These are phyloP conservation scores for Triplophysa dalaica DNA, from an alignment of 2,113 vertebrate genomes.

Conservation along the genomic window DNA sequence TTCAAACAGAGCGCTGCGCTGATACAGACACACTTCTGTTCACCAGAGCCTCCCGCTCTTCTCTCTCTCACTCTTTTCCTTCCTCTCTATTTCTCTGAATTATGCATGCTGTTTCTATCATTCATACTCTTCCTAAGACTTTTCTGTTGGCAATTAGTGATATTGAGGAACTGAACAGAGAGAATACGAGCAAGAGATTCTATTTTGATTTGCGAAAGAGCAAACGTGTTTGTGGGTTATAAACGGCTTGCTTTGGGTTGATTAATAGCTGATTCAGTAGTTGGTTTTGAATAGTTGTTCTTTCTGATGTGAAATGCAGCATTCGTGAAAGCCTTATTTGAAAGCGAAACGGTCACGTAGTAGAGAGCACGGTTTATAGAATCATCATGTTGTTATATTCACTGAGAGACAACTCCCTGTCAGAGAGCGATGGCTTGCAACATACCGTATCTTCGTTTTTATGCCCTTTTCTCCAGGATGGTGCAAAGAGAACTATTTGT, in stretches of 20 bases:
- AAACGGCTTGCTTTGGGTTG: conserved; percentile 10
- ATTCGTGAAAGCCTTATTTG: not conserved
- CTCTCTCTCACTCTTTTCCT: conserved; percentile 38
- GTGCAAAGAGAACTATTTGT: not conserved
- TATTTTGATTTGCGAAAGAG: conserved; percentile 20
- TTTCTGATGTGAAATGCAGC: not conserved
- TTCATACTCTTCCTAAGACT: conserved; percentile 44
- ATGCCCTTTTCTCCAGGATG: not conserved
- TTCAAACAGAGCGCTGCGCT: conserved; percentile 31
- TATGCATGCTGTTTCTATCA: conserved; percentile 54
- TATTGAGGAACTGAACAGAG: conserved; percentile 43
- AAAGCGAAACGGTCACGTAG: conserved; percentile 6
- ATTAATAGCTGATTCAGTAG: conserved; percentile 1
- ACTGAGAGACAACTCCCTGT: conserved; percentile 28
- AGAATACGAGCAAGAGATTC: conserved; percentile 34
- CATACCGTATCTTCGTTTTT: conserved; percentile 7
- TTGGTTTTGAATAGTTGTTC: not conserved
- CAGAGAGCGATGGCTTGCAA: conserved; percentile 2
- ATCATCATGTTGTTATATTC: not conserved
- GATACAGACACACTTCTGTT: conserved; percentile 43
- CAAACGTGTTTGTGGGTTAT: conserved; percentile 22
- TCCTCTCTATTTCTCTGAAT: conserved; percentile 49
- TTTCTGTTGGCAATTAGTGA: conserved; percentile 49
- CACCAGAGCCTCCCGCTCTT: conserved; percentile 25
- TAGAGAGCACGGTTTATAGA: not conserved